Percentiles rank a stretch among this genome's conserved stretches.
phyloP scores from a whole-genome alignment of 2,113 vertebrate species.

The Oryzias curvinotus region DNA sequence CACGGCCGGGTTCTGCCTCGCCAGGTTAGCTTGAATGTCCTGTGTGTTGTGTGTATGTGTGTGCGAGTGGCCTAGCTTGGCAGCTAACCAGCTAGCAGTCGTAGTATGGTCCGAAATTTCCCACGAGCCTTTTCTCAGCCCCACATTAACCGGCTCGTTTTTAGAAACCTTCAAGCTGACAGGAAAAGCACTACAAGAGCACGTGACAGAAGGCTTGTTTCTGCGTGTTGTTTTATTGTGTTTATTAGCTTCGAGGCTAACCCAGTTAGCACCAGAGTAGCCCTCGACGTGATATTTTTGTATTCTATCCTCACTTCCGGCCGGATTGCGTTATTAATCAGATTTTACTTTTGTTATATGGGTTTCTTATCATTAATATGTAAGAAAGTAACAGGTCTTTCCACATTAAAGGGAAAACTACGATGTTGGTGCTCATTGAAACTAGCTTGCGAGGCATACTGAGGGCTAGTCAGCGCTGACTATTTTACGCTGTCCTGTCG shows the following conservation, averaged over 20 bases:
- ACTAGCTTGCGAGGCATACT: slow-evolving; percentile 1
- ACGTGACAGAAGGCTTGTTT: slow-evolving; percentile 34
- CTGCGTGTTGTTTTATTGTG: slow-evolving; percentile 33
- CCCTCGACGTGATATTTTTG: slow-evolving; percentile 59
- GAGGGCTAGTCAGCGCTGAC: slow-evolving; percentile 36
- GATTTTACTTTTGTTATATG: too few relatives aligned
- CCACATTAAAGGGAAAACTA: neutral
- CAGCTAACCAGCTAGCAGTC: slow-evolving; percentile 65
- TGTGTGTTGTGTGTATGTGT: slow-evolving; percentile 26
- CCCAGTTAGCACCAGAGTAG: slow-evolving; percentile 58
- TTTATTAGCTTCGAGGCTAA: slow-evolving; percentile 53
- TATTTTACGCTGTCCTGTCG: slow-evolving; percentile 47
- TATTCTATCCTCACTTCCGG: slow-evolving; percentile 23
- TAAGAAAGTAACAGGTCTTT: too few relatives aligned
- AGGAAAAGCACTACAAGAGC: neutral
- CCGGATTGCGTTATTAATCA: neutral
- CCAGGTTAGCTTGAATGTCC: slow-evolving; percentile 72
- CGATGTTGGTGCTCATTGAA: neutral
- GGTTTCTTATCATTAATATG: too few relatives aligned
- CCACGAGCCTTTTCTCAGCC: neutral
- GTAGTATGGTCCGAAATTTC: slow-evolving; percentile 28
- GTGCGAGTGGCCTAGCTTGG: slow-evolving; percentile 65
- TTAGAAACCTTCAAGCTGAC: too few relatives aligned
- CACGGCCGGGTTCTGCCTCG: slow-evolving; percentile 79
- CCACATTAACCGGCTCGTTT: too few relatives aligned